A percentile compares a stretch with the other conserved stretches of the same genome.
phyloP scores from a whole-genome alignment of 2,888 invertebrate species.

The Heterodera filipjevi region DNA sequence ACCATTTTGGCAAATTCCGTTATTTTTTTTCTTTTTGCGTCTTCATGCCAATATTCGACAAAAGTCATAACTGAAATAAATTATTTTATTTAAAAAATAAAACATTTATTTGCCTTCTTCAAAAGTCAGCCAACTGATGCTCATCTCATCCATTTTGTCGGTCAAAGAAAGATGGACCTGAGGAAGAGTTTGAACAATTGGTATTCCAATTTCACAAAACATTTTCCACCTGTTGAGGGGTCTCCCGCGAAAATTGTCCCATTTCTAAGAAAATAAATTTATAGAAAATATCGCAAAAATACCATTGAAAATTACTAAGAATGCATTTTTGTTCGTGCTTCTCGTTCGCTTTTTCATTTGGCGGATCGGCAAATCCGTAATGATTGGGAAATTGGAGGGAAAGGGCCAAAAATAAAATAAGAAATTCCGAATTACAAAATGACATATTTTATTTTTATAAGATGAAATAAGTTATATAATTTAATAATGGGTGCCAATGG shows the following conservation, averaged over 20 bases:
- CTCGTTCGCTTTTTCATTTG: neutral
- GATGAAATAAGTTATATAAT: neutral
- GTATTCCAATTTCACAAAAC: neutral
- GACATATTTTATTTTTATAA: neutral
- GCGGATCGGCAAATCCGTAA: neutral
- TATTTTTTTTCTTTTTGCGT: neutral
- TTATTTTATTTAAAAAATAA: neutral
- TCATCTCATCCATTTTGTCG: slow-evolving; percentile 30
- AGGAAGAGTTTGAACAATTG: neutral
- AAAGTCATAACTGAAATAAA: slow-evolving; percentile 18
- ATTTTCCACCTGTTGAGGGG: slow-evolving; percentile 13
- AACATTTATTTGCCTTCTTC: neutral
- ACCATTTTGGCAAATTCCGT: neutral
- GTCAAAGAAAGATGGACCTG: slow-evolving; percentile 30
- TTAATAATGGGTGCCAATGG: too few relatives aligned
- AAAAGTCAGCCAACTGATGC: slow-evolving; percentile 31
- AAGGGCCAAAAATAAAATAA: neutral
- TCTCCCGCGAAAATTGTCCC: neutral
- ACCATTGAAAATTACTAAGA: neutral
- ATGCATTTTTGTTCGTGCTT: neutral
- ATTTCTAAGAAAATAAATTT: neutral
- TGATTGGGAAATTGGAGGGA: neutral
- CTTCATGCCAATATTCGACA: slow-evolving; percentile 15
- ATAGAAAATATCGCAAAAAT: neutral
- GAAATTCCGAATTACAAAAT: neutral